A percentile compares a stretch with the other conserved stretches of the same genome.
These are phyloP conservation scores for Dynastes grantii DNA, from an alignment of 2,888 invertebrate species.

Conservation along the genomic window DNA sequence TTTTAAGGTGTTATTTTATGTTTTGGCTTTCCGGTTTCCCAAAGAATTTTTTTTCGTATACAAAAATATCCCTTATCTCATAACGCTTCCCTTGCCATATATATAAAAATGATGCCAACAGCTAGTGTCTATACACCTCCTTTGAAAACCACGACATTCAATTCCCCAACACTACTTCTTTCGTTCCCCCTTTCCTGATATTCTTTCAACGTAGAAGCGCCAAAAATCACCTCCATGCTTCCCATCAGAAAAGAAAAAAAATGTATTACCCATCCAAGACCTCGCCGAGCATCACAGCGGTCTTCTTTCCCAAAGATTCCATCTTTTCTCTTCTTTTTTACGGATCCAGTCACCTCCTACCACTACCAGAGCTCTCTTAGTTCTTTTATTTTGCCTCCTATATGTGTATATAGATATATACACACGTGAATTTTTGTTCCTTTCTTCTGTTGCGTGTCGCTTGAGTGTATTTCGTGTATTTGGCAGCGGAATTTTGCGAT, in stretches of 20 bases:
- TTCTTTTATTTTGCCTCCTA: neutral
- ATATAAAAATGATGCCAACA: neutral
- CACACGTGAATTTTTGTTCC: too few relatives aligned
- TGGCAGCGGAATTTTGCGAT: neutral
- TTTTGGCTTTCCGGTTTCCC: neutral
- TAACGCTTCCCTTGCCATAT: conserved; percentile 11
- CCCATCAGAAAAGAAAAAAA: neutral
- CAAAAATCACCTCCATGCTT: neutral
- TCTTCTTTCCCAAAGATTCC: neutral
- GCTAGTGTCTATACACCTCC: neutral
- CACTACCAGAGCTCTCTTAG: neutral
- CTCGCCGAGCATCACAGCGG: neutral
- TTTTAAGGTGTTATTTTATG: too few relatives aligned
- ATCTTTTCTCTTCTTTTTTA: neutral
- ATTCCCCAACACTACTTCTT: neutral
- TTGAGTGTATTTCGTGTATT: conserved; percentile 8
- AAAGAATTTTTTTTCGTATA: neutral
- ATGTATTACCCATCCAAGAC: neutral
- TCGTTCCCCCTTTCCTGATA: neutral
- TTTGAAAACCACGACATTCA: neutral
- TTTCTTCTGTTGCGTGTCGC: conserved; percentile 1
- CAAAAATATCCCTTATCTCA: conserved; percentile 19
- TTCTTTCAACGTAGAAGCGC: neutral
- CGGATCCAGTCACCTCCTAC: neutral
- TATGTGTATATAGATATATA: neutral